Base-by-base conservation (phyloP, 1,140 invertebrate species). In the Leptonema lineaticorne region DNA sequence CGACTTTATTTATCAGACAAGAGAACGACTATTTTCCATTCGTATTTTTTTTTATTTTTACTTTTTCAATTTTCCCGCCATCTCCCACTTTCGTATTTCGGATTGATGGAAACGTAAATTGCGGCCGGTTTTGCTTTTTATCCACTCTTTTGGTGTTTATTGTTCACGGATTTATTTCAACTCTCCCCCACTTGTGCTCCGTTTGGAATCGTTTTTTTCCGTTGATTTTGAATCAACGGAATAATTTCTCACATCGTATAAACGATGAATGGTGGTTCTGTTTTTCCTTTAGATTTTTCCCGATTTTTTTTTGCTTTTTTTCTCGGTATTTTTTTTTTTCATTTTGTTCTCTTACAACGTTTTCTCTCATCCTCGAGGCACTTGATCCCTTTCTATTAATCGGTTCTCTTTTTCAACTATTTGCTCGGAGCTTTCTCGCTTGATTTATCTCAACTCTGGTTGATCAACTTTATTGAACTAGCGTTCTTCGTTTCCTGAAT, bases 381-480 rank as follows among this genome's bases (percentile, higher is more conserved):
- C 62, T 26, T 60, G 59, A 48, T 63, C 64, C 56, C 66, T 67
- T 70, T 67, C 69, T 53, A 67, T 70, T 67, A 67, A 63, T 70
- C 69, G 33, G 59, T 50, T 58, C 65, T 70, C 63, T 70, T 70
- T 70, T 70, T 70, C 62, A 46, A 67, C 64, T 67, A 67, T 63
- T 70, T 67, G 58, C 62, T 56, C 58, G 26, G 48, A 58, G 64
- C 62, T 62, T 69, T 69, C 45, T 58, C 24, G 69, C 69, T 67
- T 70, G 69, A 70, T 67, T 70, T 70, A 70, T 70, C 46, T 67
- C 48, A 16, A n/a, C 62, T 16, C 45, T 37, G 62, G 8, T 41
- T 57, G 64, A 62, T 67, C 65, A 70, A 67, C 58, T 70, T 70
- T 67, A 67, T 70, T 58, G 69, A 24, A 9, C 18, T 48, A 30